phyloP scores from a whole-genome alignment of 2,888 invertebrate species.

The Ectemnius lituratus region DNA sequence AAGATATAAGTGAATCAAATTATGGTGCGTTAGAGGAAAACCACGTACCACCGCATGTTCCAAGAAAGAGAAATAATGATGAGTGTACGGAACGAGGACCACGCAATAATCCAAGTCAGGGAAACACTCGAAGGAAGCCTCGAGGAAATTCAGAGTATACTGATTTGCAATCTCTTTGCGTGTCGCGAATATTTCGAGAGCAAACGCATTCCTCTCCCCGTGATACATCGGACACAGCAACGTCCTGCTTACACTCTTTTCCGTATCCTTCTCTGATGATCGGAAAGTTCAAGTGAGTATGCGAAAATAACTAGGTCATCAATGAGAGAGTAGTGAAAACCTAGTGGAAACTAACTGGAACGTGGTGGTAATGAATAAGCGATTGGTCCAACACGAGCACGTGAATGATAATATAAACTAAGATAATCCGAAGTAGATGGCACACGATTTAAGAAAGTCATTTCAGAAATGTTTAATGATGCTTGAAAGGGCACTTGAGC shows the following conservation, averaged over 20 bases:
- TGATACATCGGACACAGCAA: constrained; percentile 22
- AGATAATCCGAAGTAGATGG: not conserved
- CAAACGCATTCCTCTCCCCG: constrained; percentile 82
- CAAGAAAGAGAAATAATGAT: constrained; percentile 79
- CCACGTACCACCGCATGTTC: constrained; percentile 80
- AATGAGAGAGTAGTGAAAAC: too few relatives aligned
- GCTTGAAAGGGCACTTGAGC: not conserved
- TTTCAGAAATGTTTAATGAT: not conserved
- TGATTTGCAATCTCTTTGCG: constrained; percentile 80
- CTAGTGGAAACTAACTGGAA: constrained; percentile 21
- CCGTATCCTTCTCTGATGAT: too few relatives aligned
- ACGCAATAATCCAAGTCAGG: constrained; percentile 83
- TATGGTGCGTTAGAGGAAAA: too few relatives aligned
- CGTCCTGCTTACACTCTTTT: too few relatives aligned
- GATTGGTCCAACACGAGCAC: constrained; percentile 13
- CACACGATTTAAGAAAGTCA: not conserved
- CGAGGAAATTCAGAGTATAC: constrained; percentile 81
- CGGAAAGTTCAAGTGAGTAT: too few relatives aligned
- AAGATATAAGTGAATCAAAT: too few relatives aligned
- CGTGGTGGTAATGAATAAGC: too few relatives aligned
- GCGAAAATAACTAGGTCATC: too few relatives aligned
- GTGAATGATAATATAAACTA: constrained; percentile 9
- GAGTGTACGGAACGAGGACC: constrained; percentile 80
- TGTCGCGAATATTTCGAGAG: constrained; percentile 82
- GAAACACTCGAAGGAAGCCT: constrained; percentile 84